Conservation (phyloP, 2,113 vertebrate species). For the Lonchura striata region DNA sequence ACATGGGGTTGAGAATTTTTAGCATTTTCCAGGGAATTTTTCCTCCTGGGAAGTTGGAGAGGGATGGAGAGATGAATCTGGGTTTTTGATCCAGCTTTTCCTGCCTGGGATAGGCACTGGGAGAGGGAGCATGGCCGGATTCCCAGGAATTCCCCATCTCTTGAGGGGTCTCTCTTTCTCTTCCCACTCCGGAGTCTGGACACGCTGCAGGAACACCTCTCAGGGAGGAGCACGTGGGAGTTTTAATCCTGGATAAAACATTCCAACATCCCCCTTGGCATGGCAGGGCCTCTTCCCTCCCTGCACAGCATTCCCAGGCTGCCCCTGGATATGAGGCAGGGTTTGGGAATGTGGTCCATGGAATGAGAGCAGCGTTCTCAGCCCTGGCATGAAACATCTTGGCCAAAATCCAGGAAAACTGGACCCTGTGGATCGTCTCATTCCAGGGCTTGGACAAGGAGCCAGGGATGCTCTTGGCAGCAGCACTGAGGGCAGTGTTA, state of each 20-base stretch:
- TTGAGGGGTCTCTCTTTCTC: not conserved
- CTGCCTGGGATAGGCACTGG: not conserved
- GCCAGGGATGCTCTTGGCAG: not conserved
- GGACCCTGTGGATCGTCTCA: not conserved
- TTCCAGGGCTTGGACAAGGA: not conserved
- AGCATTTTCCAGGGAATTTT: not conserved
- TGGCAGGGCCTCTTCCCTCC: not conserved
- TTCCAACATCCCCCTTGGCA: not conserved
- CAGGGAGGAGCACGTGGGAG: fast-evolving
- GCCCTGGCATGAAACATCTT: not conserved
- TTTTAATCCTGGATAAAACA: not conserved
- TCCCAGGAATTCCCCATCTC: not conserved
- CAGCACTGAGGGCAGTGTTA: not conserved
- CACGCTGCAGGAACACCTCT: fast-evolving
- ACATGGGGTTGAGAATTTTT: not conserved
- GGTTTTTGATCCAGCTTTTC: not conserved
- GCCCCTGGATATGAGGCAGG: not conserved
- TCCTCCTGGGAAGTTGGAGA: not conserved
- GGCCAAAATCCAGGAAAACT: not conserved
- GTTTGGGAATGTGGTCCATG: not conserved
- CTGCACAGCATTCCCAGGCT: not conserved
- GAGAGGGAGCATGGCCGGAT: not conserved
- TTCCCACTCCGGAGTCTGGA: not conserved
- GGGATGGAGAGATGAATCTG: not conserved
- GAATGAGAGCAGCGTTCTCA: not conserved